Evolutionary conservation across 2,113 vertebrate species (phyloP).

Genomic region (Haplochromis burtoni): DNA sequence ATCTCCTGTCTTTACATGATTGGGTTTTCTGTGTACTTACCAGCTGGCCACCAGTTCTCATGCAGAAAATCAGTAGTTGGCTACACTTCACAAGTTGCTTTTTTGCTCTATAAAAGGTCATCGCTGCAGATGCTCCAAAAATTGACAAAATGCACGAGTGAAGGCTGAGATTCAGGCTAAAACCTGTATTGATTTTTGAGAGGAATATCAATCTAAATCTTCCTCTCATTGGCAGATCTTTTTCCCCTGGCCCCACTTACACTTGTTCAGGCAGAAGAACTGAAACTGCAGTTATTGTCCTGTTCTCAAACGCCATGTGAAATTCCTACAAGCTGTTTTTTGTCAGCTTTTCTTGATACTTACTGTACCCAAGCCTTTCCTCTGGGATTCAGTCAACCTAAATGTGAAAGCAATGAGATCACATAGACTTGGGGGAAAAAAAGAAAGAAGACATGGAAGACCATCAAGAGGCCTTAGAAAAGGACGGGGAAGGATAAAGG

Average conservation of each 20-base stretch:
- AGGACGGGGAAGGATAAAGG: background rate
- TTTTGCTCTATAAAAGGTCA: background rate
- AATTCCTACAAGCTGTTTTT: background rate
- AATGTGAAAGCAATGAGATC: background rate
- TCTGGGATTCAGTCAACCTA: background rate
- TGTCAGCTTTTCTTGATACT: background rate
- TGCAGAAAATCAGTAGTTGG: background rate
- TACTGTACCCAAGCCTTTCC: background rate
- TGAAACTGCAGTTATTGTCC: conserved; percentile 7
- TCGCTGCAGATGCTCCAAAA: background rate
- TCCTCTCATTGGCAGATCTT: background rate
- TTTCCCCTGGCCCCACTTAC: background rate
- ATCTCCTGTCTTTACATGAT: background rate
- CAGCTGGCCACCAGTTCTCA: background rate
- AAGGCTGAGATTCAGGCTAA: background rate
- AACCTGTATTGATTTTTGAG: conserved; percentile 17
- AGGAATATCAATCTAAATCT: conserved; percentile 29
- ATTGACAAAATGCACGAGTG: background rate
- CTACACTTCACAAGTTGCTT: background rate
- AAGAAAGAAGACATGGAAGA: background rate
- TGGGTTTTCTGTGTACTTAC: background rate
- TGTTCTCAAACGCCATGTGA: background rate
- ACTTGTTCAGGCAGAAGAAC: background rate
- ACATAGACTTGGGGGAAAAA: background rate
- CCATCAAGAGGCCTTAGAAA: background rate